Conservation (phyloP, 2,797 vertebrate genomes). For the Hemibagrus guttatus region DNA sequence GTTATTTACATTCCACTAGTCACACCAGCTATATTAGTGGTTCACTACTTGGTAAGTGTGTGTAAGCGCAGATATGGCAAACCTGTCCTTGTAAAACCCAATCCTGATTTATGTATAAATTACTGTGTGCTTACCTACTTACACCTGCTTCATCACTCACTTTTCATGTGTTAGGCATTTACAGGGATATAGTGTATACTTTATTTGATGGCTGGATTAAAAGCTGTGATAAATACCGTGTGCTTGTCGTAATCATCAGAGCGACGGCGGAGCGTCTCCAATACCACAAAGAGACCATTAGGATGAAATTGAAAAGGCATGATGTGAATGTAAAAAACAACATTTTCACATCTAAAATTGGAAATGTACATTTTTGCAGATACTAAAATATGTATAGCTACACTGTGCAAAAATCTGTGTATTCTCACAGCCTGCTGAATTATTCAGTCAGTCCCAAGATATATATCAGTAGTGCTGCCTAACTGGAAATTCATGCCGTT, state of each 20-base stretch:
- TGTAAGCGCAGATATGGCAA: constrained; percentile 16
- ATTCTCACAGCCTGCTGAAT: constrained; percentile 32
- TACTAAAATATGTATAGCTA: constrained; percentile 45
- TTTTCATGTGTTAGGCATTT: background rate
- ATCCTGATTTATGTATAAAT: constrained; percentile 34
- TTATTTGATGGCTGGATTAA: constrained; percentile 32
- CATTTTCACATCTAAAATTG: constrained; percentile 31
- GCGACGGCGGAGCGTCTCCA: background rate
- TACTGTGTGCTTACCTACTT: constrained; percentile 3
- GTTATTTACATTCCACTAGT: constrained; percentile 43
- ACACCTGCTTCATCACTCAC: constrained; percentile 12
- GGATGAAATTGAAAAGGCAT: background rate
- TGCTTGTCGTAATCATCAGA: background rate
- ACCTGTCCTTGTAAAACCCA: constrained; percentile 19
- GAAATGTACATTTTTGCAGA: constrained; percentile 19
- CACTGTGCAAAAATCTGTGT: constrained; percentile 42
- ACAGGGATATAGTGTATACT: constrained; percentile 7
- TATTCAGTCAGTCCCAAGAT: constrained; percentile 28
- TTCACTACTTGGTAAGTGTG: constrained; percentile 26
- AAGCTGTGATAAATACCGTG: constrained; percentile 13
- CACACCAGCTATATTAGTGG: constrained; percentile 38
- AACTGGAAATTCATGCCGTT: constrained; percentile 16
- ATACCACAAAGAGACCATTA: background rate
- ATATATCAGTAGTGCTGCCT: background rate
- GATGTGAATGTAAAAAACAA: constrained; percentile 25